phyloP scores from a whole-genome alignment of 2,797 vertebrate genomes.

The Phrynocephalus forsythii region DNA sequence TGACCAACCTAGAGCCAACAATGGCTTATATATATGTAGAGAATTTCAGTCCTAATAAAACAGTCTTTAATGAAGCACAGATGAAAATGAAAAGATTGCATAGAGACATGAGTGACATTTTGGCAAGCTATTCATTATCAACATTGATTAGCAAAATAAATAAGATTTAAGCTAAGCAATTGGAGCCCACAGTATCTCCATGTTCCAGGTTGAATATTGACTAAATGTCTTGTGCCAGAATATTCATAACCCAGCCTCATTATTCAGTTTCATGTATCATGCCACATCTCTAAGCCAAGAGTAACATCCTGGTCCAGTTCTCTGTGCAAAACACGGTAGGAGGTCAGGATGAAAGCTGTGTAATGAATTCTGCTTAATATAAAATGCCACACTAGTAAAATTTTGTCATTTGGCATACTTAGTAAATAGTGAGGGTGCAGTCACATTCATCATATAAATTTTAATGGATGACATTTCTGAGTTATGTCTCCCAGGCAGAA shows the following conservation, averaged over 20 bases:
- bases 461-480: constrained; percentile 3
- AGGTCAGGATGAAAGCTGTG: constrained; percentile 19
- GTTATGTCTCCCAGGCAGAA: constrained; percentile 1
- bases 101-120: constrained; percentile 47
- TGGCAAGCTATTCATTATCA: constrained; percentile 57
- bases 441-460: background rate
- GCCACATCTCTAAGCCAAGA: constrained; percentile 56
- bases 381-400: constrained; percentile 42
- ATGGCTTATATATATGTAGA: constrained; percentile 33
- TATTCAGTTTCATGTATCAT: constrained; percentile 21
- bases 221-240: constrained; percentile 44
- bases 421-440: background rate
- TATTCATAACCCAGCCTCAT: constrained; percentile 39
- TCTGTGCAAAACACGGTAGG: constrained; percentile 44
- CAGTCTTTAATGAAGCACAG: constrained; percentile 55
- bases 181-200: constrained; percentile 43
- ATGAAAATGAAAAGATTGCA: constrained; percentile 62
- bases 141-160: constrained; percentile 66
- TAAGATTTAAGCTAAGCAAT: constrained; percentile 48
- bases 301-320: constrained; percentile 51
- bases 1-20: constrained; percentile 36
- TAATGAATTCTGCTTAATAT: constrained; percentile 17
- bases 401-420: constrained; percentile 13
- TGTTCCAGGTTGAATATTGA: constrained; percentile 55
- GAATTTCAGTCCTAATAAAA: constrained; percentile 60